Percentiles rank a stretch among this genome's conserved stretches.
These are phyloP conservation scores for Onthophagus sagittarius DNA, from an alignment of 2,888 invertebrate genomes.

Conservation along the genomic window DNA sequence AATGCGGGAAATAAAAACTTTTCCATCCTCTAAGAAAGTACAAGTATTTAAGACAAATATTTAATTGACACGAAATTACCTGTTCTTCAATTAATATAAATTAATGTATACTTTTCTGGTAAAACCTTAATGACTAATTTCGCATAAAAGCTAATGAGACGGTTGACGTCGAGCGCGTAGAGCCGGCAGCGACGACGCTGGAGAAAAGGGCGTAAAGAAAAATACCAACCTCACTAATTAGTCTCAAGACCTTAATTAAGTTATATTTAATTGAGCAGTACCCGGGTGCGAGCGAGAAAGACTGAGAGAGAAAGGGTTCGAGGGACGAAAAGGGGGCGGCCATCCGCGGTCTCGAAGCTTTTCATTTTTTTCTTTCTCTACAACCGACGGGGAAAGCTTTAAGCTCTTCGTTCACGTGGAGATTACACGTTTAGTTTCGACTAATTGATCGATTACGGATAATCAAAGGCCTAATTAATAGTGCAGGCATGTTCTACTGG, in stretches of 20 bases:
- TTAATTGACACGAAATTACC: neutral
- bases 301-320: conserved; percentile 3
- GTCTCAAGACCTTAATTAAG: conserved; percentile 64
- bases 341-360: conserved; percentile 11
- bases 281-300: conserved; percentile 14
- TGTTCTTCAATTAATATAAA: neutral
- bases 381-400: neutral
- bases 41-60: neutral
- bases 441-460: neutral
- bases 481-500: conserved; percentile 12
- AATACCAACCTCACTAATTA: conserved; percentile 52
- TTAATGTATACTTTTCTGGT: conserved; percentile 2
- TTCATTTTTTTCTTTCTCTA: conserved; percentile 1
- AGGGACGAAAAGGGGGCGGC: neutral
- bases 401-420: neutral
- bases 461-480: conserved; percentile 20
- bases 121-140: neutral
- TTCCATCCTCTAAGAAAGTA: neutral
- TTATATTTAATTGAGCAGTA: conserved; percentile 61
- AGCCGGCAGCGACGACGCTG: conserved; percentile 40
- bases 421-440: conserved; percentile 8
- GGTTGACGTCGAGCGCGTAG: conserved; percentile 38
- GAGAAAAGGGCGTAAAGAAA: conserved; percentile 35
- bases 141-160: conserved; percentile 43
- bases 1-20: neutral